phyloP scores from a whole-genome alignment of 2,888 invertebrate species.

The Acleris literana region DNA sequence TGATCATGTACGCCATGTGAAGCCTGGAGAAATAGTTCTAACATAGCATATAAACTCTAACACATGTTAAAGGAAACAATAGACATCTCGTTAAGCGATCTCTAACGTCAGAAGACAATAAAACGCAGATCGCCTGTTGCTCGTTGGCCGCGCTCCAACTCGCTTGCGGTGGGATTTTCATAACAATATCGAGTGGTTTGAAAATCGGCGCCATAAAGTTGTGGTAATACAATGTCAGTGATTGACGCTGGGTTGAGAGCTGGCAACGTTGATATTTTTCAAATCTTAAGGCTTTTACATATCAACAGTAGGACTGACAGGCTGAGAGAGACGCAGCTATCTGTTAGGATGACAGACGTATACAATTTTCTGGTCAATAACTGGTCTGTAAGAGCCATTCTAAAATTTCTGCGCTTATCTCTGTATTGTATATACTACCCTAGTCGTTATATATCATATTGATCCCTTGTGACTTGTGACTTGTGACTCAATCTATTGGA shows the following conservation, averaged over 20 bases:
- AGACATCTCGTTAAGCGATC: constrained; percentile 11
- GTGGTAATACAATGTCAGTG: constrained; percentile 21
- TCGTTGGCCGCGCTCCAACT: constrained; percentile 58
- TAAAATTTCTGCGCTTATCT: too few relatives aligned
- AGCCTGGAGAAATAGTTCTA: too few relatives aligned
- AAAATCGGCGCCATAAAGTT: constrained; percentile 50
- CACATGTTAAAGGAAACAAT: constrained; percentile 26
- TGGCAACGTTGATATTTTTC: background rate
- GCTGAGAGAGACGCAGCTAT: too few relatives aligned
- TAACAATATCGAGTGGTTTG: constrained; percentile 52
- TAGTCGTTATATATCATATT: too few relatives aligned
- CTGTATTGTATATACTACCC: too few relatives aligned
- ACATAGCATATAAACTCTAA: background rate
- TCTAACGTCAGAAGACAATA: constrained; percentile 32
- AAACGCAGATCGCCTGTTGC: constrained; percentile 62
- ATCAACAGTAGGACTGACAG: too few relatives aligned
- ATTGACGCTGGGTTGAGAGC: background rate
- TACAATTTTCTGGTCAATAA: too few relatives aligned
- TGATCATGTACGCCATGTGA: too few relatives aligned
- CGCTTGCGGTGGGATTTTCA: constrained; percentile 49
- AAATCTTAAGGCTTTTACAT: background rate
- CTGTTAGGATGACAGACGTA: too few relatives aligned
- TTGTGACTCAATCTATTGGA: too few relatives aligned
- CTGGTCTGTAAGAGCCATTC: too few relatives aligned
- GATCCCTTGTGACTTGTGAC: too few relatives aligned